phyloP scores from a whole-genome alignment of 2,113 vertebrate genomes.

The Callospermophilus lateralis region DNA sequence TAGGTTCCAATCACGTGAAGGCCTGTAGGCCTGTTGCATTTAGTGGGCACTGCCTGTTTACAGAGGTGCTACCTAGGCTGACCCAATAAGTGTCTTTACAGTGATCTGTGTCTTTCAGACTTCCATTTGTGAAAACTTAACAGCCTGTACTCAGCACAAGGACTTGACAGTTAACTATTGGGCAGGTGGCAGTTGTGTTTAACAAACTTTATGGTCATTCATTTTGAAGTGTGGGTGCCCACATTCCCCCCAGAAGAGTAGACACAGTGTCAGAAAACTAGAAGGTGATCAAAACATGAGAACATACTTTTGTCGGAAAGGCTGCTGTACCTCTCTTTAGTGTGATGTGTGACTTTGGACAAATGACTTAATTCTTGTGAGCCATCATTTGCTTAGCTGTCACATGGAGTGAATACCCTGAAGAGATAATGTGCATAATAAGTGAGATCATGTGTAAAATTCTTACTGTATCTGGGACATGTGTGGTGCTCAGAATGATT shows the following conservation, averaged over 20 bases:
- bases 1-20: not conserved
- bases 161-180: not conserved
- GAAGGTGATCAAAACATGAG: not conserved
- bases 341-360: not conserved
- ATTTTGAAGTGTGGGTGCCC: not conserved
- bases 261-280: not conserved
- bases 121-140: not conserved
- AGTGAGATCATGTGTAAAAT: not conserved
- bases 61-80: not conserved
- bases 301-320: not conserved
- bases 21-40: too few species aligned
- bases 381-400: not conserved
- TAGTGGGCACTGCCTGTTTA: too few species aligned
- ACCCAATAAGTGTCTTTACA: not conserved
- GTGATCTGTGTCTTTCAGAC: not conserved
- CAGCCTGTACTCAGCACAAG: not conserved
- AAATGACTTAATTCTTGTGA: not conserved
- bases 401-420: too few species aligned
- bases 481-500: not conserved
- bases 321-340: not conserved
- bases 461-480: not conserved
- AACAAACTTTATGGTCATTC: not conserved
- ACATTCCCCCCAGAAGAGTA: fast-evolving
- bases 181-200: not conserved
- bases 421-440: not conserved